Percentiles rank a stretch among this genome's conserved stretches.
These are phyloP conservation scores for Monarcha castaneiventris DNA, from an alignment of 2,113 vertebrate species.

Conservation along the genomic window DNA sequence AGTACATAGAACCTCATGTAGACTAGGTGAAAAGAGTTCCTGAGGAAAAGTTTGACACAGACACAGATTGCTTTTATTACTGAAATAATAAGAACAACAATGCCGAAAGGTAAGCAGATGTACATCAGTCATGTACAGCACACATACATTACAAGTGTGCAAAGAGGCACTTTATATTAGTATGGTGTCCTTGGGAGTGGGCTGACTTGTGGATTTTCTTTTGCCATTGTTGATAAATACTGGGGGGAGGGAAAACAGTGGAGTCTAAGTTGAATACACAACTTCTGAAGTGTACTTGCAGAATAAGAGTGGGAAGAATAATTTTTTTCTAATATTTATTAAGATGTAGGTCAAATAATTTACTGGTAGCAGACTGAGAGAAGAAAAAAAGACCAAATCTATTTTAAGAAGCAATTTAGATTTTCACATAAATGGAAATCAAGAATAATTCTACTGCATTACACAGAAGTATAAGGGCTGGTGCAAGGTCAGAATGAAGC, in stretches of 20 bases:
- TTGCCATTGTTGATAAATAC: neutral
- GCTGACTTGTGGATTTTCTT: neutral
- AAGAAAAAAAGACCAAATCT: constrained; percentile 31
- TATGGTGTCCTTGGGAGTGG: neutral
- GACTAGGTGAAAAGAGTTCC: neutral
- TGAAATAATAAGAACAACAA: neutral
- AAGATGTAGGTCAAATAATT: constrained; percentile 65
- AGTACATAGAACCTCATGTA: neutral
- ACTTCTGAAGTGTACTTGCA: neutral
- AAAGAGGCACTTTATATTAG: neutral
- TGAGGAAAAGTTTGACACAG: neutral
- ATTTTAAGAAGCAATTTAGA: constrained; percentile 64
- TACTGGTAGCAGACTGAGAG: constrained; percentile 14
- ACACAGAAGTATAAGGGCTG: constrained; percentile 41
- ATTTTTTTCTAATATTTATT: constrained; percentile 41
- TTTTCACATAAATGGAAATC: constrained; percentile 63
- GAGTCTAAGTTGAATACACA: neutral
- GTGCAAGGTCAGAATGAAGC: constrained; percentile 57
- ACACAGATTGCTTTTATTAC: neutral
- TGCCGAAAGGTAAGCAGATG: neutral
- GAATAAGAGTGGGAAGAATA: neutral
- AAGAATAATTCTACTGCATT: constrained; percentile 54
- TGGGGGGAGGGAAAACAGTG: neutral
- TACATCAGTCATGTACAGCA: neutral
- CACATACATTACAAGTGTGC: neutral